Evolutionary conservation across 1,140 invertebrate species (phyloP).

Genomic region (Panulirus ornatus): DNA sequence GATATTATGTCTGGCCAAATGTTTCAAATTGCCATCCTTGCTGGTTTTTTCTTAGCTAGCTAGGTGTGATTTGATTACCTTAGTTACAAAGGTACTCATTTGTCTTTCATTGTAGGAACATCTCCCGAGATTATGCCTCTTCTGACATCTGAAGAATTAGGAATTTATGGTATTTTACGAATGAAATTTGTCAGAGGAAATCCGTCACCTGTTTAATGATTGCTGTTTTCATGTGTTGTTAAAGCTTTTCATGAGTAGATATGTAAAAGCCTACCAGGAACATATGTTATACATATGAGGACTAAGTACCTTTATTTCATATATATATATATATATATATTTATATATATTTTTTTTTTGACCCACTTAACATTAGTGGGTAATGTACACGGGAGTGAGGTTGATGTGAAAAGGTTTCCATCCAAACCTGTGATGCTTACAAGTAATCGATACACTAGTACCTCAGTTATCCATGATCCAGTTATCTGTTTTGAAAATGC

Average conservation of each 20-base stretch:
- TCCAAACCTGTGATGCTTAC: neutral
- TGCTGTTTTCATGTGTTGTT: conserved; percentile 38
- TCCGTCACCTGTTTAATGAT: conserved; percentile 13
- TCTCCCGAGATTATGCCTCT: conserved; percentile 10
- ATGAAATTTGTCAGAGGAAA: conserved; percentile 28
- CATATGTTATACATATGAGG: conserved; percentile 18
- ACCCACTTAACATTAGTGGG: neutral
- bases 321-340: neutral
- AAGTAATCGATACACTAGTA: neutral
- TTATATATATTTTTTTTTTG: conserved; percentile 11
- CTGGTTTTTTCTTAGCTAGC: conserved; percentile 58
- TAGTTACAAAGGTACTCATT: conserved; percentile 25
- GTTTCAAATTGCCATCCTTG: conserved; percentile 70
- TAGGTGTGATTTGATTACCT: neutral
- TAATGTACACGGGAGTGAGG: conserved; percentile 8
- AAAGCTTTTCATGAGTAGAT: conserved; percentile 1
- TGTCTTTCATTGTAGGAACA: conserved; percentile 16
- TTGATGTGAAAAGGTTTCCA: neutral
- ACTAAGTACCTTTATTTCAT: neutral
- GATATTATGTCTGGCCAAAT: conserved; percentile 64
- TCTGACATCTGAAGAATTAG: neutral
- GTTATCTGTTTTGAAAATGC: neutral
- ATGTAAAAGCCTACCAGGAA: conserved; percentile 30
- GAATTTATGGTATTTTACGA: conserved; percentile 20
- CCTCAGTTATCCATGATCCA: neutral